These are phyloP conservation scores for Pyrrhia umbra DNA, from an alignment of 2,888 invertebrate genomes.

Conservation along the genomic window DNA sequence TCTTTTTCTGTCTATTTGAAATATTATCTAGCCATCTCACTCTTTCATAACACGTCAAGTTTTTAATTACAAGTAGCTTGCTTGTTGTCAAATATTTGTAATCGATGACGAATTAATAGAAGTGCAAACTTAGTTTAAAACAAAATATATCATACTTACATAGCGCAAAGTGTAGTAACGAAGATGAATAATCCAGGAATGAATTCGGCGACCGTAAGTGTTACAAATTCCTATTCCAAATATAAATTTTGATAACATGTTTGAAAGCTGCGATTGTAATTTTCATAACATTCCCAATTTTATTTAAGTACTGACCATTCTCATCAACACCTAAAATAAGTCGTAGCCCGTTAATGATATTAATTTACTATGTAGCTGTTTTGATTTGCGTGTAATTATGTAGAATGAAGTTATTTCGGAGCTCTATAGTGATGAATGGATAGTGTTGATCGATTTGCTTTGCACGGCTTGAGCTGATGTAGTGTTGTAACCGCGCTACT, in stretches of 20 bases:
- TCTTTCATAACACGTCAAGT: conserved; percentile 5
- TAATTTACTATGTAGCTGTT: conserved; percentile 52
- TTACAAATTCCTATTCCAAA: not conserved
- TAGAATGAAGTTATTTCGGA: conserved; percentile 40
- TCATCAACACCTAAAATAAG: conserved; percentile 24
- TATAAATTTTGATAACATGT: conserved; percentile 30
- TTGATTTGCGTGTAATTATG: conserved; percentile 65
- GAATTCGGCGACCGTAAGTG: conserved; percentile 88
- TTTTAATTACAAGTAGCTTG: not conserved
- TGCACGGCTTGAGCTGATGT: conserved; percentile 88
- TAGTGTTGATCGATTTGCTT: conserved; percentile 67
- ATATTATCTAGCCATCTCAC: conserved; percentile 1
- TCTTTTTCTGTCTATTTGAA: conserved; percentile 2
- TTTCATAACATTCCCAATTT: conserved; percentile 29
- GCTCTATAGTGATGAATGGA: conserved; percentile 33
- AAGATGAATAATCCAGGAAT: conserved; percentile 78
- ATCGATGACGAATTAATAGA: conserved; percentile 54
- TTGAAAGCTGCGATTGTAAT: conserved; percentile 26
- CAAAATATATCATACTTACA: not conserved
- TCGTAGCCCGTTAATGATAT: conserved; percentile 32
- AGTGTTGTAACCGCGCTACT: conserved; percentile 79
- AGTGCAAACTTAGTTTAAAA: conserved; percentile 26
- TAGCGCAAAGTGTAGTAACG: conserved; percentile 2
- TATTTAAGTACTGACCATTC: conserved; percentile 31
- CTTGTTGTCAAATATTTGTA: conserved; percentile 32